Percentiles rank a stretch among this genome's conserved stretches.
These are phyloP conservation scores for Theocolax elegans DNA, from an alignment of 1,140 invertebrate species.

Conservation along the genomic window DNA sequence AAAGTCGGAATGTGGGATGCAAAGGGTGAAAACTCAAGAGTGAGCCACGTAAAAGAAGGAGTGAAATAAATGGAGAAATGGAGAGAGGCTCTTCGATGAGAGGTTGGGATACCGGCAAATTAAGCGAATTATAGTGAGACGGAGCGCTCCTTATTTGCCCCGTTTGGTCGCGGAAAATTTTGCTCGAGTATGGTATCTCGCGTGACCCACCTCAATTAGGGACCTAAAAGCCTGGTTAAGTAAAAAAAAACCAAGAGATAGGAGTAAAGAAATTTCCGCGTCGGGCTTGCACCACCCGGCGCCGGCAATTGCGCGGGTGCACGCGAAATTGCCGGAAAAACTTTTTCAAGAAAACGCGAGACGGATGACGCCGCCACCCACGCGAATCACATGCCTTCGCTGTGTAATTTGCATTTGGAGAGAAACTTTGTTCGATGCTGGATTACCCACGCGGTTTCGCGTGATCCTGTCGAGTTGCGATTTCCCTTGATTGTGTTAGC, in stretches of 20 bases:
- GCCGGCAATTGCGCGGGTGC: background rate
- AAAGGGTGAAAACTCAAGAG: conserved; percentile 25
- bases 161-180: background rate
- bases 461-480: background rate
- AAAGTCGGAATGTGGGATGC: background rate
- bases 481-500: background rate
- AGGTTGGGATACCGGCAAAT: too few relatives aligned
- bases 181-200: background rate
- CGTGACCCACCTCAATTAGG: background rate
- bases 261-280: background rate
- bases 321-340: conserved; percentile 4
- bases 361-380: background rate
- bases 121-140: conserved; percentile 1
- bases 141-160: background rate
- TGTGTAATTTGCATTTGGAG: conserved; percentile 1
- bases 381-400: background rate
- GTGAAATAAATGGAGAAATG: conserved; percentile 16
- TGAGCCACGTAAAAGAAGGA: conserved; percentile 34
- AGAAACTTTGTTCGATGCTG: background rate
- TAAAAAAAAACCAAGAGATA: background rate
- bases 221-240: background rate
- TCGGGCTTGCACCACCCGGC: background rate
- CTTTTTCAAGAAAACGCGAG: conserved; percentile 1
- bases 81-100: conserved; percentile 10
- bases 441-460: background rate